These are phyloP conservation scores for Drosophila sproati DNA, from an alignment of 1,140 invertebrate genomes.

Conservation along the genomic window DNA sequence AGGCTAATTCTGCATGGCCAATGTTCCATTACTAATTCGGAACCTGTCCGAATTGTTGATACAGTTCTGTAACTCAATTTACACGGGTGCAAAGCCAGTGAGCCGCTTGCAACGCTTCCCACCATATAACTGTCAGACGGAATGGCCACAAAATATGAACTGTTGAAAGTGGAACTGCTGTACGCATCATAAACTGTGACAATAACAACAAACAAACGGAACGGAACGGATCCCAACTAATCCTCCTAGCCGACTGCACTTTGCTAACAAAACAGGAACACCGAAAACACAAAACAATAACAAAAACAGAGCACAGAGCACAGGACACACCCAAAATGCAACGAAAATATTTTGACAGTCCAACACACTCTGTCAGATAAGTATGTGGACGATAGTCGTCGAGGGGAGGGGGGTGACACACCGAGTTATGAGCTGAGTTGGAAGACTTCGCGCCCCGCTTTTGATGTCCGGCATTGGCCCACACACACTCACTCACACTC, in stretches of 20 bases:
- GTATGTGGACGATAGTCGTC: neutral
- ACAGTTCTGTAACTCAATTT: neutral
- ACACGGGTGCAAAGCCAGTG: neutral
- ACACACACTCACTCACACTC: slow-evolving; percentile 21
- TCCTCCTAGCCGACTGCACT: slow-evolving; percentile 69
- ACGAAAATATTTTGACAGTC: slow-evolving; percentile 82
- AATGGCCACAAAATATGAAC: slow-evolving; percentile 68
- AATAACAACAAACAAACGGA: slow-evolving; percentile 60
- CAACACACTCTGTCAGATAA: slow-evolving; percentile 29
- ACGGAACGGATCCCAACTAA: slow-evolving; percentile 68
- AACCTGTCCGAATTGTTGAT: slow-evolving; percentile 47
- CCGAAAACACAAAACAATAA: slow-evolving; percentile 37
- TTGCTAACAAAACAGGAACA: slow-evolving; percentile 73
- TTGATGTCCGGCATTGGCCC: slow-evolving; percentile 60
- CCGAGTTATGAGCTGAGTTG: slow-evolving; percentile 39
- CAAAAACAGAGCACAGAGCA: slow-evolving; percentile 12
- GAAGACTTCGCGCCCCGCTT: slow-evolving; percentile 44
- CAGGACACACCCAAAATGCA: slow-evolving; percentile 73
- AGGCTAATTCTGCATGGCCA: slow-evolving; percentile 22
- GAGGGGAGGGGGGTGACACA: slow-evolving; percentile 24
- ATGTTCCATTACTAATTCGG: slow-evolving; percentile 60
- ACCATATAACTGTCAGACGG: slow-evolving; percentile 76
- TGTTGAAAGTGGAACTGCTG: slow-evolving; percentile 61
- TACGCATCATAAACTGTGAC: slow-evolving; percentile 80
- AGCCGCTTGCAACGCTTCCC: slow-evolving; percentile 62